Evolutionary conservation across 2,113 vertebrate genomes (phyloP).

Genomic region (Syngnathus typhle): DNA sequence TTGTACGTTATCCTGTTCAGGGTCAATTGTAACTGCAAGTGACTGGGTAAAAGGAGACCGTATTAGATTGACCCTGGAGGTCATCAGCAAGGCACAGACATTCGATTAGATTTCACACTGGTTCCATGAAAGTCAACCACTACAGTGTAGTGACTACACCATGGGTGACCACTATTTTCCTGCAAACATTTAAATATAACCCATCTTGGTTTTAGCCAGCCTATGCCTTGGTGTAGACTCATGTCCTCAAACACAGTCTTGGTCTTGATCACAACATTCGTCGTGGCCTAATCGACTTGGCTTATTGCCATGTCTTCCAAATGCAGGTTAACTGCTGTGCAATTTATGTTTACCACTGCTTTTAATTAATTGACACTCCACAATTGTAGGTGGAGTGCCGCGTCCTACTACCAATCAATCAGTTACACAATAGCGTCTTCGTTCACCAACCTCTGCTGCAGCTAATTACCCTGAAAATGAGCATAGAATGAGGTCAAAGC

Average conservation of each 20-base stretch:
- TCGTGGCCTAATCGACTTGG: background rate
- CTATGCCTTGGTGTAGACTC: background rate
- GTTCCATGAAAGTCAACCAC: background rate
- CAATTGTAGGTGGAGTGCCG: background rate
- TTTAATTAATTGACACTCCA: background rate
- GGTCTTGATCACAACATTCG: background rate
- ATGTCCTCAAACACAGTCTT: background rate
- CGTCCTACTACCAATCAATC: background rate
- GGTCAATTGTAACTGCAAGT: background rate
- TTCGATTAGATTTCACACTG: background rate
- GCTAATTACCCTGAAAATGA: conserved; percentile 38
- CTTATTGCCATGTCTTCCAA: background rate
- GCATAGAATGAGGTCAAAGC: conserved; percentile 55
- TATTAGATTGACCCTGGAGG: background rate
- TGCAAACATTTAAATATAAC: background rate
- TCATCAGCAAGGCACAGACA: background rate
- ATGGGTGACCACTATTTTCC: background rate
- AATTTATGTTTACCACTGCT: background rate
- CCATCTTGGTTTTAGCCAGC: background rate
- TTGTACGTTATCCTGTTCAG: background rate
- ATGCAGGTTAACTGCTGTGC: background rate
- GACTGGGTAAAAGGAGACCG: background rate
- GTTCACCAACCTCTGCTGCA: conserved; percentile 12
- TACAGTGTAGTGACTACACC: too few species aligned
- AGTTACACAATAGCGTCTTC: conserved; percentile 3